phyloP scores from a whole-genome alignment of 2,888 invertebrate genomes.

The Caenorhabditis sp. region DNA sequence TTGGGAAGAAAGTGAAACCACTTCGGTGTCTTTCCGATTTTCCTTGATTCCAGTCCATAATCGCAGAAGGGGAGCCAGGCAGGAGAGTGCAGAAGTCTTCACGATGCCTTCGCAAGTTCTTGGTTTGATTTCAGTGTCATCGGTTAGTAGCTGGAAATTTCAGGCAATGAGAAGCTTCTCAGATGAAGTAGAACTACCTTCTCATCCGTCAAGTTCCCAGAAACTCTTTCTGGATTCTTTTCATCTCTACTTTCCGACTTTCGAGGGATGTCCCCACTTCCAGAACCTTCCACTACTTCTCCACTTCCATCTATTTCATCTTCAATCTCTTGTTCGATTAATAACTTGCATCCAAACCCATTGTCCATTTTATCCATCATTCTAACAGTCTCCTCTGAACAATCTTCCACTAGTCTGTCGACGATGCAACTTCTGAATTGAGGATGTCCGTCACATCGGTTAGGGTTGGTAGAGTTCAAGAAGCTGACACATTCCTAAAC shows the following conservation, averaged over 20 bases:
- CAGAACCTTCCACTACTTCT: conserved; percentile 41
- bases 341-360: conserved; percentile 54
- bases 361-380: conserved; percentile 47
- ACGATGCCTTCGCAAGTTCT: conserved; percentile 38
- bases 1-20: conserved; percentile 1
- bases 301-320: conserved; percentile 44
- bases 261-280: conserved; percentile 43
- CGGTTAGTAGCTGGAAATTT: conserved; percentile 23
- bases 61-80: conserved; percentile 58
- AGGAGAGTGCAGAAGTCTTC: conserved; percentile 50
- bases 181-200: neutral
- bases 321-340: conserved; percentile 22
- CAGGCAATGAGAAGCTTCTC: neutral
- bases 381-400: conserved; percentile 52
- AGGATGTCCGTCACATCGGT: conserved; percentile 61
- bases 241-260: conserved; percentile 17
- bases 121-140: conserved; percentile 10
- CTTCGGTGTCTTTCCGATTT: conserved; percentile 63
- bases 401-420: conserved; percentile 39
- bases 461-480: conserved; percentile 57
- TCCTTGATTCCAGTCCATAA: conserved; percentile 66
- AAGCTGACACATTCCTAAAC: conserved; percentile 57
- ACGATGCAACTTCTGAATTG: conserved; percentile 51
- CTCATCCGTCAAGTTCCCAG: conserved; percentile 20
- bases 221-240: conserved; percentile 3